phyloP scores from a whole-genome alignment of 2,797 vertebrate genomes.

The Microchirus variegatus region DNA sequence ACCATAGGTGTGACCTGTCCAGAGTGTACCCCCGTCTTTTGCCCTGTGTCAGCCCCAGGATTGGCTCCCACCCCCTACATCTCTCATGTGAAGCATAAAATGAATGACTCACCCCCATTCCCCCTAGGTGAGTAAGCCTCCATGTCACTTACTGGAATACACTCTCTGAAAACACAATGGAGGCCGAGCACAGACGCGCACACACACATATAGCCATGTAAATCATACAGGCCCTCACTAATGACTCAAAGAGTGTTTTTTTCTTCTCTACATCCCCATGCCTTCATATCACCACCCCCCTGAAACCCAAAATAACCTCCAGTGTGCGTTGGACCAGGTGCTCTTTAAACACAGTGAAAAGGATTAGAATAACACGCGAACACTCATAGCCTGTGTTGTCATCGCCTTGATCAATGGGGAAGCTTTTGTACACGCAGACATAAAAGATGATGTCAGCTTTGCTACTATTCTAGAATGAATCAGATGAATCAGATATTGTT shows the following conservation, averaged over 20 bases:
- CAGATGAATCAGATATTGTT: not conserved
- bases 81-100: slow-evolving; percentile 13
- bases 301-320: slow-evolving; percentile 62
- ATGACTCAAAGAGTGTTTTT: slow-evolving; percentile 67
- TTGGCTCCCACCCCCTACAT: too few species aligned
- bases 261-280: slow-evolving; percentile 44
- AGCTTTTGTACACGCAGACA: slow-evolving; percentile 51
- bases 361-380: slow-evolving; percentile 64
- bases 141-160: slow-evolving; percentile 85
- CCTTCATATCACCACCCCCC: slow-evolving; percentile 36
- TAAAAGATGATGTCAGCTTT: slow-evolving; percentile 59
- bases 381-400: slow-evolving; percentile 58
- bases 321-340: slow-evolving; percentile 62
- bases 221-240: slow-evolving; percentile 57
- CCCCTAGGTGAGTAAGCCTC: slow-evolving; percentile 81
- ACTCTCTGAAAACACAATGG: slow-evolving; percentile 68
- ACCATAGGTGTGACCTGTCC: too few species aligned
- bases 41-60: too few species aligned
- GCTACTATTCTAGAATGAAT: slow-evolving; percentile 17
- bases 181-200: slow-evolving; percentile 45
- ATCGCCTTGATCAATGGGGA: slow-evolving; percentile 52
- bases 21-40: too few species aligned
- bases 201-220: slow-evolving; percentile 39
- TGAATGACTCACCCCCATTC: slow-evolving; percentile 82
- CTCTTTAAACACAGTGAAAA: slow-evolving; percentile 55